phyloP scores from a whole-genome alignment of 2,888 invertebrate species.

The Cerastis leucographa region DNA sequence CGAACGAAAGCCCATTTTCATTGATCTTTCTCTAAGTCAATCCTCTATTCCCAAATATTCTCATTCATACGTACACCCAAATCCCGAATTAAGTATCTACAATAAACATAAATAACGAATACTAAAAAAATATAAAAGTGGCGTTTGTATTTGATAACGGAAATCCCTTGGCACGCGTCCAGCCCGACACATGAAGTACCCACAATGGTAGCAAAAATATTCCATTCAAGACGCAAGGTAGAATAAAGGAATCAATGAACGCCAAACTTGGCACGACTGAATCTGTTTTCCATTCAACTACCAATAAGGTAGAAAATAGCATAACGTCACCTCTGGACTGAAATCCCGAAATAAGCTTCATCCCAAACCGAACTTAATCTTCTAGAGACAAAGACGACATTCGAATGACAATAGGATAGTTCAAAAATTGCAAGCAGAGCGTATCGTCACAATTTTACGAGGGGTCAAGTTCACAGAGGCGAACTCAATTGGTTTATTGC shows the following conservation, averaged over 20 bases:
- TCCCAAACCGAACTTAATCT: conserved; percentile 47
- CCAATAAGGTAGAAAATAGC: conserved; percentile 47
- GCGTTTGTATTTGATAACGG: conserved; percentile 76
- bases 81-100: conserved; percentile 43
- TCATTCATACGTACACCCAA: conserved; percentile 49
- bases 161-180: conserved; percentile 84
- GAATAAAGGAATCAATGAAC: conserved; percentile 81
- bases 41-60: conserved; percentile 30
- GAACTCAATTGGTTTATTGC: conserved; percentile 79
- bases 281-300: conserved; percentile 61
- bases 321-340: conserved; percentile 20
- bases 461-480: conserved; percentile 83
- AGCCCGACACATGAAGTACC: conserved; percentile 81
- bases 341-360: conserved; percentile 39
- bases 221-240: conserved; percentile 84
- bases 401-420: conserved; percentile 52
- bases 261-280: conserved; percentile 66
- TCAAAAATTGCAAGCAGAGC: conserved; percentile 71
- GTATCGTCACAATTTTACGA: conserved; percentile 76
- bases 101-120: conserved; percentile 65
- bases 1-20: not conserved
- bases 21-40: conserved; percentile 19
- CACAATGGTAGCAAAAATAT: conserved; percentile 86
- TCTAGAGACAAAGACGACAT: conserved; percentile 66
- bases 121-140: conserved; percentile 66